Percentiles rank a stretch among this genome's conserved stretches.
phyloP scores from a whole-genome alignment of 2,888 invertebrate genomes.

The Leucoma salicis region DNA sequence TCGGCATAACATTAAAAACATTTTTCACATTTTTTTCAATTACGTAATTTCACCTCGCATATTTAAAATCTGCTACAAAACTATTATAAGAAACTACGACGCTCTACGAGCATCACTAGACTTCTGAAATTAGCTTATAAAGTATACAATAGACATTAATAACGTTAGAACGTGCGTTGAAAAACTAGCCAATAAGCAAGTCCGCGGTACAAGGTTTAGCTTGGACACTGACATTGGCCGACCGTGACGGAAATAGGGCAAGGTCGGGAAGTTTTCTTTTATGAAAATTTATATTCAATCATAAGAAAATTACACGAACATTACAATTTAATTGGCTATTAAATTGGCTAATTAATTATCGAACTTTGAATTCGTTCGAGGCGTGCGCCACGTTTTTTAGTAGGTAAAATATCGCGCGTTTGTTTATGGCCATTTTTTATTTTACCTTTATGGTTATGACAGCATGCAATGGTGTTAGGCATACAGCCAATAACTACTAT shows the following conservation, averaged over 20 bases:
- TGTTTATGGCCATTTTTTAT: slow-evolving; percentile 1
- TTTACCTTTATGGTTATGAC: not conserved
- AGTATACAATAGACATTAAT: slow-evolving; percentile 18
- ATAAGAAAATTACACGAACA: slow-evolving; percentile 7
- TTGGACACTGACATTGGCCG: slow-evolving; percentile 59
- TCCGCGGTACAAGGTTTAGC: slow-evolving; percentile 29
- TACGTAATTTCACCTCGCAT: too few relatives aligned
- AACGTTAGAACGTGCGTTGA: slow-evolving; percentile 26
- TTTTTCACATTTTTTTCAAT: too few relatives aligned
- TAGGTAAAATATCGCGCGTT: slow-evolving; percentile 6
- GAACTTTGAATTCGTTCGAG: slow-evolving; percentile 5
- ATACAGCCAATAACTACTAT: not conserved
- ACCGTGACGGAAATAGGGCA: slow-evolving; percentile 51
- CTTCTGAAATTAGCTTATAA: slow-evolving; percentile 19
- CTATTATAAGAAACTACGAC: too few relatives aligned
- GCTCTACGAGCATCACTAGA: slow-evolving; percentile 12
- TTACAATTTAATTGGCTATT: slow-evolving; percentile 15
- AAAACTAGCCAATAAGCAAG: slow-evolving; percentile 29
- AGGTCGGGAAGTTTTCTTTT: slow-evolving; percentile 41
- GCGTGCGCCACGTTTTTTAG: slow-evolving; percentile 6
- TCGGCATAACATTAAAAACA: too few relatives aligned
- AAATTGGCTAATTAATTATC: slow-evolving; percentile 3
- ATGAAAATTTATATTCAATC: slow-evolving; percentile 26
- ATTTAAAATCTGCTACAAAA: too few relatives aligned
- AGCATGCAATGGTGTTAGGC: not conserved